Evolutionary conservation across 2,888 invertebrate genomes (phyloP).

Genomic region (Clostera curtula): DNA sequence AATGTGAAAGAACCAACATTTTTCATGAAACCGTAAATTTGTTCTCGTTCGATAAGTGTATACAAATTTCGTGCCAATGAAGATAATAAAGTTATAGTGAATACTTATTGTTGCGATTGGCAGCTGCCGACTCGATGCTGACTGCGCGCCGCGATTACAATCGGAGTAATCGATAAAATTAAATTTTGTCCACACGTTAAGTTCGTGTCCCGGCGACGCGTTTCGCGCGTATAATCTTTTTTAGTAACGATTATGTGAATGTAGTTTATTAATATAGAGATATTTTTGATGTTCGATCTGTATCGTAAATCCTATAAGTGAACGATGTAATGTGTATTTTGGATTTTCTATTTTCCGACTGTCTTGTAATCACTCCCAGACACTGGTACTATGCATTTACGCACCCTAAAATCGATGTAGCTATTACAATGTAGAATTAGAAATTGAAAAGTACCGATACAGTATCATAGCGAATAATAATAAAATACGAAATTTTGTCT

Average conservation of each 20-base stretch:
- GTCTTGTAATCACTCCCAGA: slow-evolving; percentile 49
- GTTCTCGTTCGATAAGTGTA: too few species aligned
- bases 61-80: too few species aligned
- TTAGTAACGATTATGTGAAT: slow-evolving; percentile 54
- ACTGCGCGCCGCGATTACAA: slow-evolving; percentile 21
- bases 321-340: slow-evolving; percentile 58
- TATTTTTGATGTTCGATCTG: slow-evolving; percentile 70
- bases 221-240: slow-evolving; percentile 47
- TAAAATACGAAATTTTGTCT: slow-evolving; percentile 60
- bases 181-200: slow-evolving; percentile 44
- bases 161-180: slow-evolving; percentile 40
- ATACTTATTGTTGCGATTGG: too few species aligned
- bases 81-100: too few species aligned
- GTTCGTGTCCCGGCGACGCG: slow-evolving; percentile 35
- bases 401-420: slow-evolving; percentile 65
- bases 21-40: too few species aligned
- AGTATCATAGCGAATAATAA: slow-evolving; percentile 63
- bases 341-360: slow-evolving; percentile 54
- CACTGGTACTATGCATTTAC: slow-evolving; percentile 67
- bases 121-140: too few species aligned
- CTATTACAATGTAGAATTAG: slow-evolving; percentile 62
- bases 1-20: too few species aligned
- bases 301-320: slow-evolving; percentile 63
- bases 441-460: slow-evolving; percentile 68
- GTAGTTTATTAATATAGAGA: slow-evolving; percentile 64